phyloP scores from a whole-genome alignment of 2,113 vertebrate genomes.

The Paramisgurnus dabryanus region DNA sequence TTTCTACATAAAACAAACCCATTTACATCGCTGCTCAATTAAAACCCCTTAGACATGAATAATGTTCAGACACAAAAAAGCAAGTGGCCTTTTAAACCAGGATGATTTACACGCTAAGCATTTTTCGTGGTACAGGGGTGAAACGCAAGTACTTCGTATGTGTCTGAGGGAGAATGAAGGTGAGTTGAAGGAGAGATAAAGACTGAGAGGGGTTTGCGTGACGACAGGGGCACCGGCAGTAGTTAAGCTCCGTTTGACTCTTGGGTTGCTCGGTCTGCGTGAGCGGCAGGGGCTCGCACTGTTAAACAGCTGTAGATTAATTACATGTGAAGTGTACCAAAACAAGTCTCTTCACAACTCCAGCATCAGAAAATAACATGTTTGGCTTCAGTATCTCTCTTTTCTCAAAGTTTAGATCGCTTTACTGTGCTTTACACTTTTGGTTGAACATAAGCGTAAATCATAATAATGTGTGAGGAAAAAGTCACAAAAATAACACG shows the following conservation, averaged over 20 bases:
- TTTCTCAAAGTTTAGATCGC: slow-evolving; percentile 6
- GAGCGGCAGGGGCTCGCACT: slow-evolving; percentile 72
- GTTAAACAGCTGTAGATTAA: slow-evolving; percentile 86
- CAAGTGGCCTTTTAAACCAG: background rate
- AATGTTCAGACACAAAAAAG: slow-evolving; percentile 4
- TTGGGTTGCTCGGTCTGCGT: slow-evolving; percentile 48
- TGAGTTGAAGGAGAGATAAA: slow-evolving; percentile 38
- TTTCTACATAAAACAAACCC: background rate
- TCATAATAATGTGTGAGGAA: background rate
- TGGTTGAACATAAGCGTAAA: background rate
- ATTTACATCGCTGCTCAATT: slow-evolving; percentile 2
- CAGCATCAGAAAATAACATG: slow-evolving; percentile 54
- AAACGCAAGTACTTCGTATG: slow-evolving; percentile 6
- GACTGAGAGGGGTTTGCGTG: slow-evolving; percentile 30
- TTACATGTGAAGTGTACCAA: slow-evolving; percentile 89
- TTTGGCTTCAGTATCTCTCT: slow-evolving; percentile 46
- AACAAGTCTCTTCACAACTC: slow-evolving; percentile 75
- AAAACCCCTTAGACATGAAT: slow-evolving; percentile 25
- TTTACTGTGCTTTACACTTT: slow-evolving; percentile 6
- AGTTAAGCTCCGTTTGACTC: slow-evolving; percentile 55
- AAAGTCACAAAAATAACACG: no score
- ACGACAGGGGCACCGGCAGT: slow-evolving; percentile 47
- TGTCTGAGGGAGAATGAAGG: slow-evolving; percentile 9
- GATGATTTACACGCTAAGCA: slow-evolving; percentile 37
- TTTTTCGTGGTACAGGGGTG: slow-evolving; percentile 9